Evolutionary conservation across 37 sponge, comb jelly and placozoan species (phyloP), one percentile per base, ranked within the genome.

Genomic region (Beroe forskalii): DNA sequence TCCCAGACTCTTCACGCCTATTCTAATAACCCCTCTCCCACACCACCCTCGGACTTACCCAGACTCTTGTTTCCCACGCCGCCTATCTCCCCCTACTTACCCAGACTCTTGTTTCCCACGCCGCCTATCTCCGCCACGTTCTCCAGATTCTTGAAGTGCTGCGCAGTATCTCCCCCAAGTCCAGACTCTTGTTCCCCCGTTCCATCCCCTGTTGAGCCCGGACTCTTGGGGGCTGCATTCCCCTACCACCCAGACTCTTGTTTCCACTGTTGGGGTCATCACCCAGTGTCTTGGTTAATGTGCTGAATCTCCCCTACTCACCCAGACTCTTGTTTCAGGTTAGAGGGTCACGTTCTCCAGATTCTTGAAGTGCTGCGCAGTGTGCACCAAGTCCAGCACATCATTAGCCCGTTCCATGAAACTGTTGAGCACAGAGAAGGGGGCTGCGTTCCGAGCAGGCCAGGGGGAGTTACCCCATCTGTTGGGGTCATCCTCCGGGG

Each of bases 361-460:
- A 14, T 41, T 94, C 94, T 90, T 90, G 92, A 96, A 96, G 83
- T 96, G 95, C 4, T 89, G 92, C 6, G 55, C 55, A 0, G 97
- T 96, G 60, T 94, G 93, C 30, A 95, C 93, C 0, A 96, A 91
- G 33, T 96, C 97, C 67, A 94, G 90, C 35, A 95, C 89, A 62
- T 96, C 97, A 90, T 96, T 95, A 66, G 93, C 95, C 9, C 97
- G 90, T 75, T 96, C 97, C 94, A 95, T 95, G 63, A 95, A 92
- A 0, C 91, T 75, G 67, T 95, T 96, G 33, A 96, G 91, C 0
- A 72, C 33, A 17, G 67, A 27, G 62, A 96, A 96, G 0, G 93
- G 92, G 22, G 92, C 91, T 31, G 93, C 72, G 61, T 93, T 96
- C 55, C 97, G 90, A 0, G 92, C 86, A 0, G 97, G 97, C 97